A percentile compares a stretch with the other conserved stretches of the same genome.
phyloP scores from a whole-genome alignment of 2,797 vertebrate genomes.

The Ctenosaura bakeri region DNA sequence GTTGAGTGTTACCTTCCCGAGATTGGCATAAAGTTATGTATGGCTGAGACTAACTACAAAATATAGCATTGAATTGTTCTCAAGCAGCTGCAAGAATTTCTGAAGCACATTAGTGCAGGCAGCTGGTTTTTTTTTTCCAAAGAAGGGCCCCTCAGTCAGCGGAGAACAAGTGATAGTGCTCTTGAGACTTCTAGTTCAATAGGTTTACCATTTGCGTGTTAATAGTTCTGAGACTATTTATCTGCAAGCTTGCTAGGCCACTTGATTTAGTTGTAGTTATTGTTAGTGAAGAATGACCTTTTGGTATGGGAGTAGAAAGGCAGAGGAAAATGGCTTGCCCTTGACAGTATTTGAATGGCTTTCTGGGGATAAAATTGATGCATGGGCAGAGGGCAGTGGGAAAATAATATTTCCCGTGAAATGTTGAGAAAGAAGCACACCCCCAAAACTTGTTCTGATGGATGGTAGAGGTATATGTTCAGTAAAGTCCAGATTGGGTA shows the following conservation, averaged over 20 bases:
- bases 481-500: background rate
- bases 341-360: background rate
- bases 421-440: background rate
- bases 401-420: slow-evolving; percentile 16
- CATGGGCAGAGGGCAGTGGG: background rate
- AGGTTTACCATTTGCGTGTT: background rate
- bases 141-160: background rate
- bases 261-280: slow-evolving; percentile 10
- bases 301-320: background rate
- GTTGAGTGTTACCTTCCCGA: background rate
- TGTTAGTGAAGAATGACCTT: slow-evolving; percentile 8
- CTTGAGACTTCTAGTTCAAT: slow-evolving; percentile 1
- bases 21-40: too few species aligned
- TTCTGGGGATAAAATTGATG: slow-evolving; percentile 2
- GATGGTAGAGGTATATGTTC: background rate
- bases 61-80: background rate
- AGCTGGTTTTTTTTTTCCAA: background rate
- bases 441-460: background rate
- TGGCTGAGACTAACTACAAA: too few species aligned
- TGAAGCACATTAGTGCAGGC: background rate
- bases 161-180: background rate
- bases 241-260: background rate
- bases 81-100: background rate
- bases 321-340: background rate
- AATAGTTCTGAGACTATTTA: background rate